Evolutionary conservation across 2,888 invertebrate genomes (phyloP), one percentile per base, ranked within the genome.

Genomic region (Parapristionchus giblindavisi): DNA sequence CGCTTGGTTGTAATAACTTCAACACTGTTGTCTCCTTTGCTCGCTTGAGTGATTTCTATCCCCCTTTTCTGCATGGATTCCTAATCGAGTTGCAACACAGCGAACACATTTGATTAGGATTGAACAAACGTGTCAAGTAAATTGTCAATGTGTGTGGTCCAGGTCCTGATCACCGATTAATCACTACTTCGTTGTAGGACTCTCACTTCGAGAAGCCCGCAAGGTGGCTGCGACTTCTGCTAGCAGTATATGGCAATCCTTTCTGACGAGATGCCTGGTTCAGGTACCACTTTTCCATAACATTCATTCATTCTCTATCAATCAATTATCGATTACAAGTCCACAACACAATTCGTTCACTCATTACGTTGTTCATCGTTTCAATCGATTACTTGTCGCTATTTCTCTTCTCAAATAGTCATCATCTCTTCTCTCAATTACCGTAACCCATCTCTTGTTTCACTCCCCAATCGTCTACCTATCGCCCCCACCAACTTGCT

Each of bases 161-260:
- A 4, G 17, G 24, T n/a, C n/a, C n/a, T n/a, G n/a, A n/a, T n/a
- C n/a, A n/a, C n/a, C n/a, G n/a, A n/a, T n/a, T n/a, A n/a, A n/a
- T n/a, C n/a, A n/a, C n/a, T n/a, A n/a, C n/a, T n/a, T n/a, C n/a
- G n/a, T 40, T 71, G 14, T 56, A 71, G 70, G 70, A 54, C 8
- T 34, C 70, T 56, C 56, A 32, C 29, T 40, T 36, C 38, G 70
- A 71, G 70, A 56, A 43, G 70, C 70, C 70, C 70, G 70, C 70
- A 71, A 65, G 56, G 14, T 17, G 54, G 70, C 70, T 54, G 54
- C 70, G 70, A 71, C 11, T 17, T 11, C 21, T 27, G 14, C 8
- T 1, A 21, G 17, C 5, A 51, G 56, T 71, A 27, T 71, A 71
- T 71, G 70, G 56, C 70, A 11, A 71, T 71, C 32, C 70, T 71